Evolutionary conservation across 2,113 vertebrate genomes (phyloP), one percentile per base, ranked within the genome.

Genomic region (Bujurquina vittata): DNA sequence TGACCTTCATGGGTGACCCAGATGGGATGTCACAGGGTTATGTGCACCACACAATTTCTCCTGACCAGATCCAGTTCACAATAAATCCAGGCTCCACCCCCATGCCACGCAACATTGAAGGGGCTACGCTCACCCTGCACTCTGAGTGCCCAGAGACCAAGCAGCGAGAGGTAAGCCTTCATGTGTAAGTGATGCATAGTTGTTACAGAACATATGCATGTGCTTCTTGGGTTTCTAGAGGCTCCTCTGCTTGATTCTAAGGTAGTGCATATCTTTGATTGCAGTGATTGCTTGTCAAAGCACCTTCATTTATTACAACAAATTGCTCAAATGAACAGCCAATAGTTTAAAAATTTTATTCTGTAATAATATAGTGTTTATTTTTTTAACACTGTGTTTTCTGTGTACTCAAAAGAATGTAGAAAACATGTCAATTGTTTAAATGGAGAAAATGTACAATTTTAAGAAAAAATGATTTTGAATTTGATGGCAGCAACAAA

Each of bases 71-170:
- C 75, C 98, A 99, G 80, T 95, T 99, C 80, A 99, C 97, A 2
- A 99, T 99, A 90, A 99, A 99, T 95, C 98, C 98, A 59, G 98
- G 98, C 15, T 99, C 98, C 14, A 99, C 98, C 1, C 98, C 97
- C 14, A 99, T 99, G 98, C 98, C 98, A 2, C 96, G 98, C 60
- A 99, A 99, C 91, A 99, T 99, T 0, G 98, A 99, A 91, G 98
- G 98, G 74, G 98, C 98, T 20, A 99, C 98, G 0, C 97, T 99
- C 72, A 99, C 98, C 8, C 89, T 99, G 75, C 98, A 99, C 86
- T 99, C 98, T 0, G 98, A 99, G 94, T 99, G 98, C 88, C 98
- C 98, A 4, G 97, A 99, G 93, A 99, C 98, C 8, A 99, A 98
- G 91, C 96, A 96, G 17, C 97, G 97, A 94, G 98, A 99, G 95